A percentile compares a stretch with the other conserved stretches of the same genome.
phyloP scores from a whole-genome alignment of 1,140 invertebrate species.

The Daktulosphaira vitifoliae region DNA sequence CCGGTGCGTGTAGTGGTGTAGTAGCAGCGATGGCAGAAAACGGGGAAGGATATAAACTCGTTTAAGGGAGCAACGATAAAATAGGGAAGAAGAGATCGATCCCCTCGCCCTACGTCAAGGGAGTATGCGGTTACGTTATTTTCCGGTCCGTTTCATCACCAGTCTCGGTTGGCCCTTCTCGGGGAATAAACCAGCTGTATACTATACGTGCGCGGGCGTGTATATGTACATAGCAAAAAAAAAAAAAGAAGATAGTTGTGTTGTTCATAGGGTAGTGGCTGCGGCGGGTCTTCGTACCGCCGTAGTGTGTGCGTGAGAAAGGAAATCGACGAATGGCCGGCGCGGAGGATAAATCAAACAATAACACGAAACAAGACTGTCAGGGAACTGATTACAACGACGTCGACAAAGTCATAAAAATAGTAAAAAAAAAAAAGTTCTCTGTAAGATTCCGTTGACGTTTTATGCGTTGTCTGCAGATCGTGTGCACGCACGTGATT shows the following conservation, averaged over 20 bases:
- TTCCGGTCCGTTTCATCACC: slow-evolving; percentile 33
- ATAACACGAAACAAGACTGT: slow-evolving; percentile 24
- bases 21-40: slow-evolving; percentile 1
- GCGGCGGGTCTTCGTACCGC: too few species aligned
- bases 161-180: slow-evolving; percentile 5
- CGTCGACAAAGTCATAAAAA: slow-evolving; percentile 30
- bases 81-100: neutral
- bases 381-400: slow-evolving; percentile 27
- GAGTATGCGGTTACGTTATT: slow-evolving; percentile 30
- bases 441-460: neutral
- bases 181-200: slow-evolving; percentile 15
- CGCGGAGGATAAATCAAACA: slow-evolving; percentile 25
- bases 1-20: neutral
- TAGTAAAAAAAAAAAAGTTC: slow-evolving; percentile 1
- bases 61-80: slow-evolving; percentile 29
- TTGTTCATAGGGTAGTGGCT: too few species aligned
- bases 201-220: slow-evolving; percentile 2
- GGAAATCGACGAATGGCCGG: neutral
- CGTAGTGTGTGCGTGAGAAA: neutral
- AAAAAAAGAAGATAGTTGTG: neutral
- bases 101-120: too few species aligned
- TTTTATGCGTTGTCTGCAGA: neutral
- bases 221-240: neutral
- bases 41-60: slow-evolving; percentile 31
- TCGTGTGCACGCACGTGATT: too few species aligned